Evolutionary conservation across 2,113 vertebrate species (phyloP), one percentile per base, ranked within the genome.

Genomic region (Grallaria varia): DNA sequence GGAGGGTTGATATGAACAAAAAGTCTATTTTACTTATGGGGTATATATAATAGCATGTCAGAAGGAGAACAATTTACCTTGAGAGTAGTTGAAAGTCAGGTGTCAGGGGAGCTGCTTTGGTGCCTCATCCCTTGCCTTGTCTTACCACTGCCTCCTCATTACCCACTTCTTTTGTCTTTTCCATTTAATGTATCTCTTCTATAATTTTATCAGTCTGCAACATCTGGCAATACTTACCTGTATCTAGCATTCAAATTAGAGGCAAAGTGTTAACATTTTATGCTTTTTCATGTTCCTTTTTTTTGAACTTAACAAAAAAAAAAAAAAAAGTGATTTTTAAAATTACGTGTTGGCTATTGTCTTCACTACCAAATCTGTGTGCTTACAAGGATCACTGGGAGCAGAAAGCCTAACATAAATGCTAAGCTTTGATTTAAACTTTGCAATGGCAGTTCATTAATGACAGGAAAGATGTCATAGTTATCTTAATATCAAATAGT

Each of bases 381-480:
- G n/a, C 23, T 30, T 8, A 85, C 22, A 56, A 40, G 59, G 22
- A 3, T 69, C 92, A 60, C 20, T 80, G 67, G 68, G 24, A 33
- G 72, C 19, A 58, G 62, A 74, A 45, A 87, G 24, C 42, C 55
- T 75, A 37, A 40, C 53, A 30, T 58, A 66, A 58, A 20, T 64
- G 44, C 73, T 92, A 89, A 81, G 84, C 92, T 73, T 95, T 78
- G 27, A 81, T 58, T 96, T 95, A 91, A 97, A 93, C 37, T 96
- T 97, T 96, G 59, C 78, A 69, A 58, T 66, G 60, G 40, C 21
- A 77, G 13, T 91, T 90, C 78, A 68, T 90, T 94, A 94, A 89
- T 94, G 76, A 91, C 82, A 35, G 74, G 28, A 49, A 37, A 95
- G 84, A 60, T 81, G 49, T 76, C 56, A 80, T 78, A 79, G 37